A percentile compares a stretch with the other conserved stretches of the same genome.
These are phyloP conservation scores for Melanotaenia nigrans DNA, from an alignment of 2,797 vertebrate genomes.

Conservation along the genomic window DNA sequence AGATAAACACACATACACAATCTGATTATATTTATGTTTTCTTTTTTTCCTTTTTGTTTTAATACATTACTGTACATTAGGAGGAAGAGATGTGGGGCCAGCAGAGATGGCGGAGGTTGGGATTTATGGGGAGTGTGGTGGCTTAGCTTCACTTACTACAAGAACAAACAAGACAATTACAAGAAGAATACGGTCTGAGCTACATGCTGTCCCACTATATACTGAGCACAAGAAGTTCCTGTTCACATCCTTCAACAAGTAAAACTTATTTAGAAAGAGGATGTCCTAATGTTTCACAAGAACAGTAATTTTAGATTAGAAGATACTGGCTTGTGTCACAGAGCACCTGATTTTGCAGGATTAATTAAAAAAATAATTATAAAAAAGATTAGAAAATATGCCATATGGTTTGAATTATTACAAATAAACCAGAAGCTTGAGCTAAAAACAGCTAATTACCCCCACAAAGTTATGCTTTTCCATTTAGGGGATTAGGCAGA, in stretches of 20 bases:
- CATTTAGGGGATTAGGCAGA: background rate
- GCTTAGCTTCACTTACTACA: slow-evolving; percentile 61
- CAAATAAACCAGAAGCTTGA: background rate
- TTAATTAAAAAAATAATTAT: slow-evolving; percentile 21
- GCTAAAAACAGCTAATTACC: background rate
- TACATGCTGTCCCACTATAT: slow-evolving; percentile 33
- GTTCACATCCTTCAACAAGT: slow-evolving; percentile 20
- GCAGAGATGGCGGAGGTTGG: slow-evolving; percentile 58
- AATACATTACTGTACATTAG: slow-evolving; percentile 84
- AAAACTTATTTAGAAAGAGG: slow-evolving; percentile 12
- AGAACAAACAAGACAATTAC: slow-evolving; percentile 58
- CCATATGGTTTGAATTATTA: slow-evolving; percentile 10
- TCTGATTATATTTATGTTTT: slow-evolving; percentile 71
- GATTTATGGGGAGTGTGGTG: slow-evolving; percentile 51
- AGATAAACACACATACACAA: slow-evolving; percentile 66
- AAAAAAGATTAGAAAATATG: background rate
- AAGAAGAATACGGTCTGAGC: slow-evolving; percentile 42
- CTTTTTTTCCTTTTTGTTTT: slow-evolving; percentile 70
- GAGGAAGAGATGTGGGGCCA: slow-evolving; percentile 59
- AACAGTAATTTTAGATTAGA: slow-evolving; percentile 26
- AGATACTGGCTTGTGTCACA: slow-evolving; percentile 25
- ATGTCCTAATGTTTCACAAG: slow-evolving; percentile 6
- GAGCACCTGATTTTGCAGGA: slow-evolving; percentile 57
- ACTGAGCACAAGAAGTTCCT: slow-evolving; percentile 28
- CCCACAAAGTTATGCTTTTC: slow-evolving; percentile 1